Percentiles rank a stretch among this genome's conserved stretches.
phyloP scores from a whole-genome alignment of 2,888 invertebrate genomes.

The Calameuta filiformis region DNA sequence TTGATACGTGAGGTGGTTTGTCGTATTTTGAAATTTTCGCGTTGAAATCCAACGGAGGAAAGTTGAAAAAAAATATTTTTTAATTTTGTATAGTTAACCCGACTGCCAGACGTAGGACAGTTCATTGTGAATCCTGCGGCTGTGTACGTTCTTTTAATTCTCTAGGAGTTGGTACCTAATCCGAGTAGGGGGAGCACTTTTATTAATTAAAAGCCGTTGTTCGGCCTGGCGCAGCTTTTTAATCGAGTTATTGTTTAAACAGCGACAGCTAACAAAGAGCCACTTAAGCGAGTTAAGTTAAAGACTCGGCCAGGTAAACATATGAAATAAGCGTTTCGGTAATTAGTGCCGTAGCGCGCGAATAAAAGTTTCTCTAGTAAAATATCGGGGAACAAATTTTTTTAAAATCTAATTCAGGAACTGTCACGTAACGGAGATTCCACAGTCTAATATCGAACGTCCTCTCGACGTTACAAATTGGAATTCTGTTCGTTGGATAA shows the following conservation, averaged over 20 bases:
- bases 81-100: neutral
- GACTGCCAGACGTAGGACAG: neutral
- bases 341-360: neutral
- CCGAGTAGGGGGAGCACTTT: slow-evolving; percentile 48
- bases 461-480: neutral
- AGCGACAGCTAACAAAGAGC: slow-evolving; percentile 32
- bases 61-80: too few species aligned
- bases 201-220: slow-evolving; percentile 62
- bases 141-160: neutral
- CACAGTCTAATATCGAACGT: neutral
- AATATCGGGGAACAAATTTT: neutral
- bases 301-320: slow-evolving; percentile 50
- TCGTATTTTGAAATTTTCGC: neutral
- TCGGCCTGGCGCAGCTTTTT: slow-evolving; percentile 52
- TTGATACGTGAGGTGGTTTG: neutral
- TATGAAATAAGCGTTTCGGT: slow-evolving; percentile 33
- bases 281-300: slow-evolving; percentile 28
- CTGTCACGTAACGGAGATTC: neutral
- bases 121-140: neutral
- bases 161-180: neutral
- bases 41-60: neutral
- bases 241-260: slow-evolving; percentile 59
- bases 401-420: neutral
- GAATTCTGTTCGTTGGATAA: neutral
- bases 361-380: neutral